Evolutionary conservation across 53 echinoderm and acorn worm genomes (phyloP).

Genomic region (Luidia sarsii): DNA sequence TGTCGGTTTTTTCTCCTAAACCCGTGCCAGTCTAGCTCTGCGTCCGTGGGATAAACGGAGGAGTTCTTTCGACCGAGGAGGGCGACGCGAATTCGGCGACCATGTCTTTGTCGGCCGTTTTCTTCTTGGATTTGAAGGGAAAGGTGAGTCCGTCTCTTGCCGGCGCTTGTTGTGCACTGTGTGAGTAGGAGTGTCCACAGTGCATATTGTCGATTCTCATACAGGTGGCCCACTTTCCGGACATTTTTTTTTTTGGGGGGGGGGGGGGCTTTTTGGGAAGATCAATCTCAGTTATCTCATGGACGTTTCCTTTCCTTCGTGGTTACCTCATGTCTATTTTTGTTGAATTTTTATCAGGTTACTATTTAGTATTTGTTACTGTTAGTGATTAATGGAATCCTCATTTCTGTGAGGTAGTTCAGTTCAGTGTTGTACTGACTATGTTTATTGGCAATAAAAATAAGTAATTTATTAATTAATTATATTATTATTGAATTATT

Average conservation of each 20-base stretch:
- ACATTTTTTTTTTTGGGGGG: neutral
- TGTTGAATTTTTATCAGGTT: too few species aligned
- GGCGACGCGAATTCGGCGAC: constrained; percentile 4
- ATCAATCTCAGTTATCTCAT: neutral
- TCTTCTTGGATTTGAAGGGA: constrained; percentile 95
- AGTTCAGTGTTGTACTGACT: too few species aligned
- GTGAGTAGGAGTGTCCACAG: constrained; percentile 20
- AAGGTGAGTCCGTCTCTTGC: constrained; percentile 85
- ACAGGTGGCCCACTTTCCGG: constrained; percentile 6
- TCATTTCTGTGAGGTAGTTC: too few species aligned
- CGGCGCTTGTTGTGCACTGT: too few species aligned
- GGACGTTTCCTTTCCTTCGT: too few species aligned
- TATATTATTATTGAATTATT: too few species aligned
- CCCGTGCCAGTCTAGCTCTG: neutral
- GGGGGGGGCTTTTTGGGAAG: neutral
- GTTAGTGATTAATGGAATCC: too few species aligned
- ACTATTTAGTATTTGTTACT: too few species aligned
- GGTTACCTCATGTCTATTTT: too few species aligned
- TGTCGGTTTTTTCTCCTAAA: neutral
- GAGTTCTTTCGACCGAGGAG: constrained; percentile 1
- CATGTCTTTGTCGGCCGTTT: constrained; percentile 97
- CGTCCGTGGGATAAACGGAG: neutral
- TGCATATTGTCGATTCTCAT: too few species aligned
- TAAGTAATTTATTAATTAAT: too few species aligned
- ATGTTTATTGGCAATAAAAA: too few species aligned